These are phyloP conservation scores for Drosophila ananassae DNA, from an alignment of 1,140 invertebrate genomes.

Conservation along the genomic window DNA sequence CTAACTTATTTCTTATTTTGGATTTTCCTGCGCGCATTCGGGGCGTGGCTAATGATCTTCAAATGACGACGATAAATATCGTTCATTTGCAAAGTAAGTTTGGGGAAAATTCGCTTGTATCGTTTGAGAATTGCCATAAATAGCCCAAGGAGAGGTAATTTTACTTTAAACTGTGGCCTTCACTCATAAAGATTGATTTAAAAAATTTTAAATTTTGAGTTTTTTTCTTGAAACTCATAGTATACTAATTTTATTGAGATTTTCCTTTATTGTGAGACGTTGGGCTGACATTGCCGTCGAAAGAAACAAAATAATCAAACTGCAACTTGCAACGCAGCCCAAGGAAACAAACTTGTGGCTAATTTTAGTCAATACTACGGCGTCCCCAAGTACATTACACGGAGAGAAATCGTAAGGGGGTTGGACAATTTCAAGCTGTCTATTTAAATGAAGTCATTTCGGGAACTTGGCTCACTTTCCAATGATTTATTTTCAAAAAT, in stretches of 20 bases:
- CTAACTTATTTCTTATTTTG: background rate
- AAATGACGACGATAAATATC: constrained; percentile 63
- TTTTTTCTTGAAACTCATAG: too few species aligned
- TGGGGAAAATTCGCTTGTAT: background rate
- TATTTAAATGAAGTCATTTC: too few species aligned
- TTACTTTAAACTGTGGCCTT: background rate
- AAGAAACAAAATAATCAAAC: constrained; percentile 11
- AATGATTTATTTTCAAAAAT: too few species aligned
- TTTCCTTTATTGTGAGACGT: constrained; percentile 58
- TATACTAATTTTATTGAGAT: background rate
- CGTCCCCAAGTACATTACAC: constrained; percentile 29
- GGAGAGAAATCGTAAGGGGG: background rate
- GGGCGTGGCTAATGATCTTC: constrained; percentile 65
- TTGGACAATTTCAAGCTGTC: too few species aligned
- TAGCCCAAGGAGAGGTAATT: constrained; percentile 17
- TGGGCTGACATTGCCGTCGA: constrained; percentile 45
- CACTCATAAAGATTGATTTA: background rate
- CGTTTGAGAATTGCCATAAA: constrained; percentile 6
- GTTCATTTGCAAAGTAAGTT: background rate
- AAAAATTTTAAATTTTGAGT: too few species aligned
- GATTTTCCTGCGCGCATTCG: constrained; percentile 8
- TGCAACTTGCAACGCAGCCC: constrained; percentile 17
- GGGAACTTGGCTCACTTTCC: too few species aligned
- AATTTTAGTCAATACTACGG: constrained; percentile 59
- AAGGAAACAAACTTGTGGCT: constrained; percentile 25